Evolutionary conservation across 2,888 invertebrate species (phyloP), one percentile per base, ranked within the genome.

Genomic region (Stenichneumon culpator): DNA sequence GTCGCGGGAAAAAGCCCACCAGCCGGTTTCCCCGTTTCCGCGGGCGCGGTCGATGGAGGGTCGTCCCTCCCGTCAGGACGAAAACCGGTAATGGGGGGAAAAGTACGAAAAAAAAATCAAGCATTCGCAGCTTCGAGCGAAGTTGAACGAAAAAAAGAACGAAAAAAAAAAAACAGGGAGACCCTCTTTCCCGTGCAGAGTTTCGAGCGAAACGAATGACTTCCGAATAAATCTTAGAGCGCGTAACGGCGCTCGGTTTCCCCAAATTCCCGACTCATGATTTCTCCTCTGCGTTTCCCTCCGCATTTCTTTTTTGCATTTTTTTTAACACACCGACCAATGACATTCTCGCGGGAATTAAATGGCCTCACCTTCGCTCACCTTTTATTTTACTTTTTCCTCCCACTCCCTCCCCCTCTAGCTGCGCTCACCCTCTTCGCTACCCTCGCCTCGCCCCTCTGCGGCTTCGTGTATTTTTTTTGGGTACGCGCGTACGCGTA

Each of bases 41-140:
- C 69, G 57, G 22, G 11, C 47, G 73, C 74, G 81, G 81, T 84
- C 82, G 82, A 82, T 82, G 74, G 84, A 84, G 84, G 82, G 79
- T 84, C 68, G 79, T 70, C 44, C 36, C 25, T 65, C 32, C 54
- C 54, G 44, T 63, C 32, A n/a, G 65, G 22, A 60, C n/a, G n/a
- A n/a, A 75, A 77, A 54, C 77, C 77, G 57, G 78, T 82, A 82
- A 82, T 79, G 70, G 82, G 82, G 74, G 70, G 22, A 78, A 77
- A 82, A 78, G 63, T 74, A 54, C 73, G 50, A 5, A 25, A 28
- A 65, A 79, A 72, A 79, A 70, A 75, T 44, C 60, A 63, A 50
- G n/a, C 39, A 47, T 44, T 75, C 57, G 70, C 50, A 52, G 19
- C 32, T 22, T 14, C 39, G 67, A 32, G 28, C 44, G 70, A 60